phyloP scores from a whole-genome alignment of 2,113 vertebrate genomes.

The Rhinichthys klamathensis region DNA sequence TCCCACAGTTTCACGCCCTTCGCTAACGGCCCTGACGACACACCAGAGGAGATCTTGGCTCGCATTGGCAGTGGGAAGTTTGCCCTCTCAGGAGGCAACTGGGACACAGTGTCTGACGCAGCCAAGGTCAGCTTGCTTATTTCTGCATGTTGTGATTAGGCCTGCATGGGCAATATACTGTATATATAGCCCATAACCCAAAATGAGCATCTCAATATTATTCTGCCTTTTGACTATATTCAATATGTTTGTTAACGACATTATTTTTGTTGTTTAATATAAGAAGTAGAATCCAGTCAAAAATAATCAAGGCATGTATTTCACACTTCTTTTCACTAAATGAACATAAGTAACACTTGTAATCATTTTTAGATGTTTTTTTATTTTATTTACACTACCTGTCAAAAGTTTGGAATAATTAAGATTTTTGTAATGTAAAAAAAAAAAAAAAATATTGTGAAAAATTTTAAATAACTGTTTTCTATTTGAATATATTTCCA shows the following conservation, averaged over 20 bases:
- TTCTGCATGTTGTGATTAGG: background rate
- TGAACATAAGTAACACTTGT: no score
- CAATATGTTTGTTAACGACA: background rate
- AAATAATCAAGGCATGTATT: background rate
- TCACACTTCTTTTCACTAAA: background rate
- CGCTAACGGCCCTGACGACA: constrained; percentile 89
- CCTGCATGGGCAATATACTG: background rate
- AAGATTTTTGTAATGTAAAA: background rate
- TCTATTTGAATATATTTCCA: background rate
- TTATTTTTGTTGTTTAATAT: background rate
- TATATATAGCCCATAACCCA: background rate
- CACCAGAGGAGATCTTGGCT: constrained; percentile 91
- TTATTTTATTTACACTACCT: background rate
- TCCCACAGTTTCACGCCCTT: constrained; percentile 91
- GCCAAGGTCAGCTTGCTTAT: constrained; percentile 81
- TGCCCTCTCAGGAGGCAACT: constrained; percentile 88
- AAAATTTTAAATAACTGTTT: background rate
- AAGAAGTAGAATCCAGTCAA: background rate
- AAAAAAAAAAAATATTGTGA: background rate
- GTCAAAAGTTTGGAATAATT: background rate
- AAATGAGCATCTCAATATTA: background rate
- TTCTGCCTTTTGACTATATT: background rate
- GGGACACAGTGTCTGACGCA: constrained; percentile 90
- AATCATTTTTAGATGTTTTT: background rate
- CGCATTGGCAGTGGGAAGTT: constrained; percentile 91